These are phyloP conservation scores for Darevskia nairensis DNA, from an alignment of 2,797 vertebrate genomes.

Conservation along the genomic window DNA sequence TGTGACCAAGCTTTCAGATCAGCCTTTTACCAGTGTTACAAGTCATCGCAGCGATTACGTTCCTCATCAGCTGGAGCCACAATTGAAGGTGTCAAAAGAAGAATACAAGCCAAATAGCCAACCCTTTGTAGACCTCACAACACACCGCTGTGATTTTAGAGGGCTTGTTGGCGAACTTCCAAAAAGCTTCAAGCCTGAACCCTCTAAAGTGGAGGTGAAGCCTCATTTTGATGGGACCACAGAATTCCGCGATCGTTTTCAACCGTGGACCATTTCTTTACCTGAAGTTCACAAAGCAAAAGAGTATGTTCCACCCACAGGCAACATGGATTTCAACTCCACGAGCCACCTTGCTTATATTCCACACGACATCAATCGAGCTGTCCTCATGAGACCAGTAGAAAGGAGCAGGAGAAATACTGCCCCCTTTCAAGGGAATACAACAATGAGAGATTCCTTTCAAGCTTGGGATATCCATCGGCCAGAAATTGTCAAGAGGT, in stretches of 20 bases:
- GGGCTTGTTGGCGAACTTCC: constrained; percentile 75
- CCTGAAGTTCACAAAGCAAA: constrained; percentile 66
- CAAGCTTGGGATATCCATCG: constrained; percentile 76
- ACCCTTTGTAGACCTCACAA: constrained; percentile 84
- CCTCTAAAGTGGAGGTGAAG: constrained; percentile 46
- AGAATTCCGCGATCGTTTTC: constrained; percentile 85
- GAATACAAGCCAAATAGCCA: constrained; percentile 79
- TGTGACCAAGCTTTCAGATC: constrained; percentile 53
- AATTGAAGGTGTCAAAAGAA: constrained; percentile 63
- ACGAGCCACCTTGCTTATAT: constrained; percentile 78
- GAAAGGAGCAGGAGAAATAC: constrained; percentile 55
- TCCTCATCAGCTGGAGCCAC: constrained; percentile 72
- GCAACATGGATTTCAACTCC: constrained; percentile 80
- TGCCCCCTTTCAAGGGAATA: constrained; percentile 80
- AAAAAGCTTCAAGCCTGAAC: constrained; percentile 82
- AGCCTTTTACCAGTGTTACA: constrained; percentile 79
- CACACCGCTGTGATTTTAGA: constrained; percentile 81
- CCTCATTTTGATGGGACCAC: constrained; percentile 78
- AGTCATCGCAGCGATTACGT: constrained; percentile 79
- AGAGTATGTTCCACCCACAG: constrained; percentile 76
- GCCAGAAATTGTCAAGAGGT: constrained; percentile 73
- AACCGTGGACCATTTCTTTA: constrained; percentile 76
- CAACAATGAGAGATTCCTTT: constrained; percentile 85
- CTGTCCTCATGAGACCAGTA: constrained; percentile 76
- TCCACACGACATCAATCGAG: constrained; percentile 72